phyloP scores from a whole-genome alignment of 2,797 vertebrate species.

The Eremophila alpestris region DNA sequence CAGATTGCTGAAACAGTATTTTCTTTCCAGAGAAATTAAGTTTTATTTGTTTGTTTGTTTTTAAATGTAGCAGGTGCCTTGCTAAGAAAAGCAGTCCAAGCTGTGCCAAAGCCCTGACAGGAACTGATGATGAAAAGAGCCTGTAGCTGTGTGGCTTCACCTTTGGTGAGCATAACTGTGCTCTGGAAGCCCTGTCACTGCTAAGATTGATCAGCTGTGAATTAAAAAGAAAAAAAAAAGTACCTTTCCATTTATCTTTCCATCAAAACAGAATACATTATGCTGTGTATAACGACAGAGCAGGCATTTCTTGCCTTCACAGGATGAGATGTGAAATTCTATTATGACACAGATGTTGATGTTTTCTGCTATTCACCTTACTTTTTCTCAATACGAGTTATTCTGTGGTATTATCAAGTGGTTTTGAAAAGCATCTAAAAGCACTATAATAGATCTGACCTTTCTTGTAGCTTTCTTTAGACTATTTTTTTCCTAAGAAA shows the following conservation, averaged over 20 bases:
- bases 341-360: not conserved
- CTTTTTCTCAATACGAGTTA: not conserved
- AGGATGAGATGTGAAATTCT: not conserved
- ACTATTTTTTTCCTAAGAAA: not conserved
- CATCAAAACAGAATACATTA: not conserved
- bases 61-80: not conserved
- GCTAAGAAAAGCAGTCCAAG: not conserved
- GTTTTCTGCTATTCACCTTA: not conserved
- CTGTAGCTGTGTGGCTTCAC: not conserved
- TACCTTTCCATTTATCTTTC: not conserved
- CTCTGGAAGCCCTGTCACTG: not conserved
- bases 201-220: not conserved
- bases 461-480: not conserved
- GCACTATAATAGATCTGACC: not conserved
- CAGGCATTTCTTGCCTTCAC: not conserved
- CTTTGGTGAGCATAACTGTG: not conserved
- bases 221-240: accelerated
- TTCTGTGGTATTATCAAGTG: not conserved
- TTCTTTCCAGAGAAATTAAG: not conserved
- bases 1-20: not conserved
- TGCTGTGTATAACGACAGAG: not conserved
- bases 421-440: not conserved
- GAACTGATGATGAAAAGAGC: not conserved
- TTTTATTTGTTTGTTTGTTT: not conserved
- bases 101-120: not conserved